phyloP scores from a whole-genome alignment of 2,888 invertebrate species.

The Lepetodrilus schrolli region DNA sequence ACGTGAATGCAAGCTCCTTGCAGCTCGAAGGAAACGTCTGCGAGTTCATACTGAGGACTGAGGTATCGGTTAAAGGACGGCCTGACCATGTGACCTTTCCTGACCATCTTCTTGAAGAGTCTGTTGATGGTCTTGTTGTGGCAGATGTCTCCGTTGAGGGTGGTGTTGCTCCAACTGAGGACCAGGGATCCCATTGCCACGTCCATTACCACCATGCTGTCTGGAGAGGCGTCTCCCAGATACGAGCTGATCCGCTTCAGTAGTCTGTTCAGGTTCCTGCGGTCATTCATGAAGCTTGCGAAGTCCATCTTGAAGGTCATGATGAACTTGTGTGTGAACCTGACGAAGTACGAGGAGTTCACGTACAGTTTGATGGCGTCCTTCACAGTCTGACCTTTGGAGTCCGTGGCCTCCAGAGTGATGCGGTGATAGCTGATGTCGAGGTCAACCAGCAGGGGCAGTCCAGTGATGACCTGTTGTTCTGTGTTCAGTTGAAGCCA shows the following conservation, averaged over 20 bases:
- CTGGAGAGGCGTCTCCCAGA: slow-evolving; percentile 37
- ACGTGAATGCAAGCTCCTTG: slow-evolving; percentile 39
- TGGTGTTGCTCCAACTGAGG: slow-evolving; percentile 51
- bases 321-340: slow-evolving; percentile 42
- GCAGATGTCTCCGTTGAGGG: slow-evolving; percentile 39
- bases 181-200: slow-evolving; percentile 46
- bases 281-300: slow-evolving; percentile 39
- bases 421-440: slow-evolving; percentile 35
- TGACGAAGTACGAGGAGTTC: slow-evolving; percentile 31
- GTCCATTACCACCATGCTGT: slow-evolving; percentile 43
- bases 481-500: slow-evolving; percentile 60
- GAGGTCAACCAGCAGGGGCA: slow-evolving; percentile 54
- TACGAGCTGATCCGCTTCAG: slow-evolving; percentile 38
- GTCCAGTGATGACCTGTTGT: slow-evolving; percentile 55
- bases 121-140: slow-evolving; percentile 38
- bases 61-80: slow-evolving; percentile 39
- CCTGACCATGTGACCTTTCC: slow-evolving; percentile 34
- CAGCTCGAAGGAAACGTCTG: slow-evolving; percentile 34
- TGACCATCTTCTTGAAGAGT: slow-evolving; percentile 37
- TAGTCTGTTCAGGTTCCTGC: slow-evolving; percentile 40
- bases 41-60: slow-evolving; percentile 34
- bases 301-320: slow-evolving; percentile 46
- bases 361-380: slow-evolving; percentile 44
- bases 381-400: slow-evolving; percentile 36
- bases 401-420: slow-evolving; percentile 46